Conservation (phyloP, 2,888 invertebrate genomes). For the Hypomecis punctinalis region DNA sequence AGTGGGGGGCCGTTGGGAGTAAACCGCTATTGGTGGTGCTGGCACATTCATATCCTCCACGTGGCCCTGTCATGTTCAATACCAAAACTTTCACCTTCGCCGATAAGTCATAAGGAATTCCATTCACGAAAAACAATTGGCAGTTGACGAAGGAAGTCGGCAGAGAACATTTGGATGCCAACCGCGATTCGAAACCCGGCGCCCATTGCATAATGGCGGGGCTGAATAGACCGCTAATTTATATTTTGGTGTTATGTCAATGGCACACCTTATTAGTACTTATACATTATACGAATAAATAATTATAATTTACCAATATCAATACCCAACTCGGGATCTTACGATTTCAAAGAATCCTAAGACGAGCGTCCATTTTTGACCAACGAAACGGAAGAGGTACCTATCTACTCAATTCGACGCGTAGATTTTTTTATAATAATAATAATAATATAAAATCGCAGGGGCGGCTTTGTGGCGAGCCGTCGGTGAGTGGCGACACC, state of each 20-base stretch:
- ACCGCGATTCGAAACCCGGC: conserved; percentile 54
- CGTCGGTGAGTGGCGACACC: no score
- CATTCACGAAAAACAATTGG: conserved; percentile 57
- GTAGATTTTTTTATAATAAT: no score
- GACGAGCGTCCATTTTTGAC: no score
- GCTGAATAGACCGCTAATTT: conserved; percentile 31
- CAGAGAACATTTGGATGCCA: conserved; percentile 56
- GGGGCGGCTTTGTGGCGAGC: no score
- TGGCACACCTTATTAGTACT: conserved; percentile 9
- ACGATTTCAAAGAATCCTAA: no score
- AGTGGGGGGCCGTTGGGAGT: no score
- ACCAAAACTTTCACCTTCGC: conserved; percentile 69
- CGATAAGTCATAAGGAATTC: conserved; percentile 61
- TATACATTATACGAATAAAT: background rate
- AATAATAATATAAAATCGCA: no score
- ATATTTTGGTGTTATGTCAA: conserved; percentile 18
- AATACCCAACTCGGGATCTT: no score
- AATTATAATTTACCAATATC: no score
- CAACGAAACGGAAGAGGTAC: no score
- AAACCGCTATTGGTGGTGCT: conserved; percentile 30
- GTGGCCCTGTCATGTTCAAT: conserved; percentile 44
- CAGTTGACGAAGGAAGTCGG: conserved; percentile 58
- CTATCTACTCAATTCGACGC: no score
- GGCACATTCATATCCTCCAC: conserved; percentile 46
- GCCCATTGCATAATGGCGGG: conserved; percentile 49